Evolutionary conservation across 2,113 vertebrate genomes (phyloP), one percentile per base, ranked within the genome.

Genomic region (Silurus glanis): DNA sequence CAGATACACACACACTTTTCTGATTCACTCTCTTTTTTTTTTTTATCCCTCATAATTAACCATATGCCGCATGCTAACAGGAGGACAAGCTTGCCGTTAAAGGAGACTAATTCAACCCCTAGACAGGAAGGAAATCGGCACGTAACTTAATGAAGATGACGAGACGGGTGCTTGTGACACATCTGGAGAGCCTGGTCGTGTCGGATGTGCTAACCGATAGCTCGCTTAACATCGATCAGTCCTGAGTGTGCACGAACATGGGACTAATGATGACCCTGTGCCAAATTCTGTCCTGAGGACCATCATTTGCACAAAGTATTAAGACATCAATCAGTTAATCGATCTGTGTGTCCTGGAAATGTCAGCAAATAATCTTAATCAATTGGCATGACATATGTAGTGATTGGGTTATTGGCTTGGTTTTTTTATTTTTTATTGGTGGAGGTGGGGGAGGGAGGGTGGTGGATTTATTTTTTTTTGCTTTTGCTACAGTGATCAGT

Each of bases 271-370:
- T 19, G 0, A 79, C 64, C 37, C 21, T 1, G 62, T 10, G 21
- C 49, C 51, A 69, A 56, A 71, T 80, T 58, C 51, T 19, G 14
- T 72, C n/a, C 5, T 37, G n/a, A 21, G 16, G 23, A n/a, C 51
- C 49, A 9, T 76, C 69, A 25, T 86, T 66, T 76, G 59, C 69
- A 75, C 85, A 83, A 86, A 86, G 80, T 76, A 86, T 86, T 82
- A 86, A 86, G 69, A 82, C 61, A 82, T 86, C 85, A 86, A 83
- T 86, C 85, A 75, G 69, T 25, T 47, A 69, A 86, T 86, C 76
- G 85, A 86, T 86, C 85, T 64, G 25, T 17, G 80, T 66, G 69
- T 76, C 80, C 80, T 86, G 58, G 59, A 83, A 83, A 83, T 86
- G 85, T 76, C 85, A 75, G 79, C 79, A 64, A 75, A 86, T 74